Evolutionary conservation across 2,797 vertebrate genomes (phyloP), one percentile per base, ranked within the genome.

Genomic region (Premnoplex brunnescens): DNA sequence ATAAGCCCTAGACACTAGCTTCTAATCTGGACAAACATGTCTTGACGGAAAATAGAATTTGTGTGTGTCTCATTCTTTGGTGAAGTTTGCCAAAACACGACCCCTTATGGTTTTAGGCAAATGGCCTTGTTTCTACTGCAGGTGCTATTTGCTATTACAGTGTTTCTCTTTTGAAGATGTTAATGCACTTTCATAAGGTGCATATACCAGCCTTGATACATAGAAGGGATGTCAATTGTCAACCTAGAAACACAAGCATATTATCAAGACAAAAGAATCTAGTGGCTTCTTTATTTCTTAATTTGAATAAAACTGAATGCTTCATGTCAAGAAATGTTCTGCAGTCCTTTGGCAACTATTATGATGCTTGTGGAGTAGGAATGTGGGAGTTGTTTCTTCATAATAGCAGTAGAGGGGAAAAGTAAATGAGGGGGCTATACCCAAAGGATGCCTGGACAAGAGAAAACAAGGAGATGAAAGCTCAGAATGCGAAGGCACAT

Each of bases 21-120:
- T 84, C 60, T 89, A 91, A 94, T 85, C 86, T 83, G 67, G 63
- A 74, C 88, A 93, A 93, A 55, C 12, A 75, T 54, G 49, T 63
- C 66, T 69, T 87, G 78, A 84, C 46, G 92, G 88, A 87, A 93
- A 91, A 91, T 69, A 92, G 41, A 96, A 96, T 93, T 86, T 82
- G 51, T 49, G 30, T 39, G 23, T 56, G 27, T 28, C 32, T 82
- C 28, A 51, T 46, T 52, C 37, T 89, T 80, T 7, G 5, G 32
- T 73, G 37, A 88, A 60, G 5, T 58, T 79, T 83, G 36, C 24
- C 34, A 37, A 75, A 85, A 68, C 37, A 30, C 52, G 52, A 85
- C 19, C 10, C 26, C 68, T 81, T 80, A 39, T 24, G 63, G 39
- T 48, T 83, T 52, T 20, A 64, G 37, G 43, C 22, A 68, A 20